phyloP scores from a whole-genome alignment of 2,888 invertebrate species.

The Dynastes hyllus region DNA sequence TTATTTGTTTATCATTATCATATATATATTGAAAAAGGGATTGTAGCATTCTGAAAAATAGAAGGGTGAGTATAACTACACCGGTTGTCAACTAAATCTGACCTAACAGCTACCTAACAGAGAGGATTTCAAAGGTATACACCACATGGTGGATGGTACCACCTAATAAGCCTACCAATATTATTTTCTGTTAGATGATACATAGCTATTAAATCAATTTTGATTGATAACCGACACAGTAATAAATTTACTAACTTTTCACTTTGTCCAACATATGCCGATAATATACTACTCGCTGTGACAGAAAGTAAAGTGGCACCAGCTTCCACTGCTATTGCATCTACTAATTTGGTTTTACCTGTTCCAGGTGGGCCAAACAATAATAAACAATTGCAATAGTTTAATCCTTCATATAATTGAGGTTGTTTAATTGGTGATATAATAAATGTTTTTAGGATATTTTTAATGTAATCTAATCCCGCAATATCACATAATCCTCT shows the following conservation, averaged over 20 bases:
- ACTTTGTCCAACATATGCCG: slow-evolving; percentile 74
- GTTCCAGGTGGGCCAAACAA: slow-evolving; percentile 74
- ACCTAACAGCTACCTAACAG: too few species aligned
- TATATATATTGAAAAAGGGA: slow-evolving; percentile 64
- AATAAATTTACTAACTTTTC: slow-evolving; percentile 71
- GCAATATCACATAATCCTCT: slow-evolving; percentile 71
- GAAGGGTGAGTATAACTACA: too few species aligned
- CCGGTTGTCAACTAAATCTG: too few species aligned
- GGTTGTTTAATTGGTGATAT: slow-evolving; percentile 74
- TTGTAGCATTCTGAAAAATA: slow-evolving; percentile 61
- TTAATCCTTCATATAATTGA: slow-evolving; percentile 72
- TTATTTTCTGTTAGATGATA: too few species aligned
- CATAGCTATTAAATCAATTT: too few species aligned
- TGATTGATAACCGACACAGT: too few species aligned
- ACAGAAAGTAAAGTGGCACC: slow-evolving; percentile 72
- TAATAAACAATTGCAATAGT: slow-evolving; percentile 72
- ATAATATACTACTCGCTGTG: slow-evolving; percentile 73
- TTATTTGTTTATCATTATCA: slow-evolving; percentile 64
- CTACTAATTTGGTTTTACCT: slow-evolving; percentile 71
- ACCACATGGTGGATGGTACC: too few species aligned
- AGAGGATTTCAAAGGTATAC: too few species aligned
- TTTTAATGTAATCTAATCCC: slow-evolving; percentile 72
- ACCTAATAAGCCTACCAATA: too few species aligned
- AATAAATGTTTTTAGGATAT: slow-evolving; percentile 71
- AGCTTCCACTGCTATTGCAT: slow-evolving; percentile 72